Evolutionary conservation across 1,140 invertebrate species (phyloP), one percentile per base, ranked within the genome.

Genomic region (Cephus cinctus): DNA sequence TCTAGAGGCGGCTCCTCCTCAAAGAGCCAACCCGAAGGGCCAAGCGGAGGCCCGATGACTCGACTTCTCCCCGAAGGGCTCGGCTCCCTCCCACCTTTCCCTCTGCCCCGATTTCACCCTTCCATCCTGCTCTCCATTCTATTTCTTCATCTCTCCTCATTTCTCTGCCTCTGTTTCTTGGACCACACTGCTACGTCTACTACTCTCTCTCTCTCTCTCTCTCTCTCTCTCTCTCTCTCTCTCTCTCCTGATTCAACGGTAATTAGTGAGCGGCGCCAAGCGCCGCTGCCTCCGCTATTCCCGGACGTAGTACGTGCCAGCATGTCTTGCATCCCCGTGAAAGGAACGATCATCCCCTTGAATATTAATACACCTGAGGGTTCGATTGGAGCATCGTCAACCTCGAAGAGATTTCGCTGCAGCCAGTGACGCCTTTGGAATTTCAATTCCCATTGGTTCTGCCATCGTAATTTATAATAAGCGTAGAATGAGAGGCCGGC

Each of bases 211-310:
- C 20, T 39, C 38, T 38, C 19, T 50, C 48, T 22, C 45, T 52
- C 40, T 47, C 59, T 51, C 44, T 55, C 51, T 51, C 54, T 47
- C 53, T 59, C 52, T 57, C 54, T 54, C 50, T 55, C 55, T 54
- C 47, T 36, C 20, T 42, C 54, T 42, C 42, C 31, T 58, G 47
- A 38, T 31, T 53, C 50, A 44, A 50, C 44, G 67, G 69, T 72
- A 69, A 73, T 71, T 69, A 72, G 67, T 70, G 65, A 67, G 67
- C 65, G 65, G 68, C 57, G 56, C 62, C 52, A 5, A 18, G 14
- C 42, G 15, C 9, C n/a, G n/a, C n/a, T n/a, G n/a, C n/a, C n/a
- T n/a, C n/a, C n/a, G n/a, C n/a, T 54, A 47, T 55, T 52, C 54
- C 50, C 51, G 41, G 54, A 56, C n/a, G 19, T 18, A 12, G 52